A percentile compares a stretch with the other conserved stretches of the same genome.
Conservation (phyloP, 2,888 invertebrate genomes). For the Tetranychus piercei region DNA sequence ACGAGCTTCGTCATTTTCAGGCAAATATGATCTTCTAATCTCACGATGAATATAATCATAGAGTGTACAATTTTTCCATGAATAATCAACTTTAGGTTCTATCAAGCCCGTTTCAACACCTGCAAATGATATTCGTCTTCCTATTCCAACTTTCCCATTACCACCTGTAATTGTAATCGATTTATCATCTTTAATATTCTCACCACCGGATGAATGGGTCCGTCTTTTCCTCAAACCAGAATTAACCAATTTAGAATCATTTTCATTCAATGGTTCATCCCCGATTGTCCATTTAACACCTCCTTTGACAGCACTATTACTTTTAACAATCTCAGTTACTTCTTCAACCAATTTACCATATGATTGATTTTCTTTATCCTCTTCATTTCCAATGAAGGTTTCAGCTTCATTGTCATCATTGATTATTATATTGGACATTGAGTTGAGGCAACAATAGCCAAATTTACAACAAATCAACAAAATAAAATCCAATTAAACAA, state of each 20-base stretch:
- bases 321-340: neutral
- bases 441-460: no score
- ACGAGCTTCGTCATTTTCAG: conserved; percentile 85
- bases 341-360: neutral
- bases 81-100: neutral
- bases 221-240: neutral
- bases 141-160: no score
- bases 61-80: conserved; percentile 12
- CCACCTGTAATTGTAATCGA: no score
- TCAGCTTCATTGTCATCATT: conserved; percentile 6
- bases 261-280: neutral
- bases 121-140: neutral
- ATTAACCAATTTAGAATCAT: neutral
- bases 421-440: neutral
- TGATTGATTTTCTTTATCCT: conserved; percentile 4
- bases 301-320: neutral
- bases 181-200: neutral
- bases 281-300: no score
- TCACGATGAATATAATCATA: conserved; percentile 57
- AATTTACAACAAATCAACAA: no score
- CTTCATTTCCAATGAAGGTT: neutral
- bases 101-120: neutral
- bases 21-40: conserved; percentile 70
- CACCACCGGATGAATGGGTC: neutral
- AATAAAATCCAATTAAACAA: no score